Conservation (phyloP, 2,113 vertebrate genomes). For the Eurypyga helias region DNA sequence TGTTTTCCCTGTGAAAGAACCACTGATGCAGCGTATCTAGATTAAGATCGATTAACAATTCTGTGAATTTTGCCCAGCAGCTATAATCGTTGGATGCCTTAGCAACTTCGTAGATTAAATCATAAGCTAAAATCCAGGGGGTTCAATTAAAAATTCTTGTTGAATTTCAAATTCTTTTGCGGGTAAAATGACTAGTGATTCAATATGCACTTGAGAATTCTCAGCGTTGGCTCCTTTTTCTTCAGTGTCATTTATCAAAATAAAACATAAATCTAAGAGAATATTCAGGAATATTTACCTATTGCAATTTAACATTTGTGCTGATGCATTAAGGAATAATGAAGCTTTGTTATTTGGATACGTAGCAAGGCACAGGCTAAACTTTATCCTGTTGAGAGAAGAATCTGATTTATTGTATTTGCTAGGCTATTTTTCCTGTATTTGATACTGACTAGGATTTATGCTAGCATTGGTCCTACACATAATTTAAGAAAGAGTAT, state of each 20-base stretch:
- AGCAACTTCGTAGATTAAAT: constrained; percentile 64
- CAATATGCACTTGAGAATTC: neutral
- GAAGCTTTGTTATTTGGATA: neutral
- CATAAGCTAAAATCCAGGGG: constrained; percentile 48
- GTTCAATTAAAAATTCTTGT: constrained; percentile 67
- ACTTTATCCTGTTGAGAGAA: neutral
- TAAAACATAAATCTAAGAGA: neutral
- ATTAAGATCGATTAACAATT: constrained; percentile 71
- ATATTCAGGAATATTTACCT: neutral
- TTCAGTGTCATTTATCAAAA: neutral
- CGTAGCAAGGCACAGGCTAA: neutral
- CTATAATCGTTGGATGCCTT: constrained; percentile 67
- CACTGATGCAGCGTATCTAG: constrained; percentile 7
- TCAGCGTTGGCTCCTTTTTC: neutral
- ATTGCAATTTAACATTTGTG: neutral
- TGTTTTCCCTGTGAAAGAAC: neutral
- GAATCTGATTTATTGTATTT: neutral
- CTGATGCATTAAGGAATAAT: neutral
- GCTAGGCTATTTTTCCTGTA: neutral
- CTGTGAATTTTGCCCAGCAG: constrained; percentile 56
- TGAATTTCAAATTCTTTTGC: constrained; percentile 53
- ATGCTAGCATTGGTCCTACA: neutral
- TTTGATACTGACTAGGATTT: neutral
- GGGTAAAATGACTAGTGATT: neutral
- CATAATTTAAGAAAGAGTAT: neutral